A percentile compares a stretch with the other conserved stretches of the same genome.
Evolutionary conservation across 92 coral and sea anemone genomes (phyloP).

Genomic region (Parazoanthus darwini): DNA sequence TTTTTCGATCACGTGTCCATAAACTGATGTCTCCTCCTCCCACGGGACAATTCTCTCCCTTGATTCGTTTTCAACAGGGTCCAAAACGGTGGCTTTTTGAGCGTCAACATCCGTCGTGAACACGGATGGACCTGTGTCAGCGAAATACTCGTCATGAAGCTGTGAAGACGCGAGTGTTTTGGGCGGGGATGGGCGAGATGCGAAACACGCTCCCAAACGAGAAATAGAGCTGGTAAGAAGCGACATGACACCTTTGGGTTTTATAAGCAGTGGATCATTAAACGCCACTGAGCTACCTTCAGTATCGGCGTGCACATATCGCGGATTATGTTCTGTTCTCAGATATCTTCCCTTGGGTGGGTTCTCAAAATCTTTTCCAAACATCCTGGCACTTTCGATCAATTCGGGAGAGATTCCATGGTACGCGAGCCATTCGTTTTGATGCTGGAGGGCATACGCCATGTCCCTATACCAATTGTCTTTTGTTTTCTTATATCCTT

Average conservation of each 20-base stretch:
- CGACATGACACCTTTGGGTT: not conserved
- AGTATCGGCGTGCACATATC: not conserved
- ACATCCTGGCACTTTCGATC: not conserved
- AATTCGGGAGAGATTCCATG: not conserved
- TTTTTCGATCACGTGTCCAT: not conserved
- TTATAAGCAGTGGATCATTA: not conserved
- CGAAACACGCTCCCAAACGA: not conserved
- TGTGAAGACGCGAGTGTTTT: not conserved
- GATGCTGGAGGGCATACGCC: not conserved
- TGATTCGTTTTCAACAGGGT: not conserved
- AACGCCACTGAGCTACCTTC: not conserved
- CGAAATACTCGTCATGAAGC: not conserved
- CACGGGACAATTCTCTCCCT: not conserved
- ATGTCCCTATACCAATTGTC: not conserved
- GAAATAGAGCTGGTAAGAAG: not conserved
- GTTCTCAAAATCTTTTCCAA: not conserved
- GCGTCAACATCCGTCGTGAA: not conserved
- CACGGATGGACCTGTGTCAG: not conserved
- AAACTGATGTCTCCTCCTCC: not conserved
- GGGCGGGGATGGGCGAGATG: not conserved
- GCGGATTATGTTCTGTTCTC: not conserved
- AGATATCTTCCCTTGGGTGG: not conserved
- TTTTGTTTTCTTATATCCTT: not conserved
- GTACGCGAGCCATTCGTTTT: conserved; percentile 6
- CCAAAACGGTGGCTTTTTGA: not conserved